Evolutionary conservation across 1,140 invertebrate genomes (phyloP).

Genomic region (Macrotrachela quadricornifera): DNA sequence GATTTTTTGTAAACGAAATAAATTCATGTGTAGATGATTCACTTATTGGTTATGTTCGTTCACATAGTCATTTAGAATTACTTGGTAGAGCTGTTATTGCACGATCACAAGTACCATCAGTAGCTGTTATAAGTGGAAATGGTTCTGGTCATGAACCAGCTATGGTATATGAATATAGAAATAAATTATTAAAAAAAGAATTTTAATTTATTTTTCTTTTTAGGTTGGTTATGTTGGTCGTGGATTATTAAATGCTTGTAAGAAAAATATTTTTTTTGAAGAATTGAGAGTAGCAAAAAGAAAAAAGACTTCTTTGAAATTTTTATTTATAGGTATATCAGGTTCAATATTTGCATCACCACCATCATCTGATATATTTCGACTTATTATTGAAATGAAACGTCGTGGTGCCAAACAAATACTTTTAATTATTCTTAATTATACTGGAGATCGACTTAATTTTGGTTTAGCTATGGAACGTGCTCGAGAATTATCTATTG

Average conservation of each 20-base stretch:
- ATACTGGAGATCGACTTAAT: slow-evolving; percentile 64
- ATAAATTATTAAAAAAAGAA: too few relatives aligned
- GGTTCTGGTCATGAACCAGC: slow-evolving; percentile 64
- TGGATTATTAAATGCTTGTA: slow-evolving; percentile 53
- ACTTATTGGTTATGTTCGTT: too few relatives aligned
- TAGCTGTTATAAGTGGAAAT: slow-evolving; percentile 47
- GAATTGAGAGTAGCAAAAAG: too few relatives aligned
- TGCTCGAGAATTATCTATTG: slow-evolving; percentile 40
- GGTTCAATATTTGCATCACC: slow-evolving; percentile 45
- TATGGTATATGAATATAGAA: too few relatives aligned
- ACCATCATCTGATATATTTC: slow-evolving; percentile 41
- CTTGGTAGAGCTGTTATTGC: too few relatives aligned
- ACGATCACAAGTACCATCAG: slow-evolving; percentile 14
- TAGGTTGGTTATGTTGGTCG: slow-evolving; percentile 56
- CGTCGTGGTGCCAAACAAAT: background rate
- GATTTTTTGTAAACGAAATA: too few relatives aligned
- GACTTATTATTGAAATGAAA: too few relatives aligned
- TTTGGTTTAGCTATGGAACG: slow-evolving; percentile 58
- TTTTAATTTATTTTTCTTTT: too few relatives aligned
- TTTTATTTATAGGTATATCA: too few relatives aligned
- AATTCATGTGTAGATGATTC: too few relatives aligned
- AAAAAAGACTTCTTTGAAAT: too few relatives aligned
- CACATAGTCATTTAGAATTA: too few relatives aligned
- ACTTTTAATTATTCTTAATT: slow-evolving; percentile 36
- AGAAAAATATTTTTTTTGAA: slow-evolving; percentile 48